Evolutionary conservation across 2,888 invertebrate genomes (phyloP), one percentile per base, ranked within the genome.

Genomic region (Drosophila pegasa): DNA sequence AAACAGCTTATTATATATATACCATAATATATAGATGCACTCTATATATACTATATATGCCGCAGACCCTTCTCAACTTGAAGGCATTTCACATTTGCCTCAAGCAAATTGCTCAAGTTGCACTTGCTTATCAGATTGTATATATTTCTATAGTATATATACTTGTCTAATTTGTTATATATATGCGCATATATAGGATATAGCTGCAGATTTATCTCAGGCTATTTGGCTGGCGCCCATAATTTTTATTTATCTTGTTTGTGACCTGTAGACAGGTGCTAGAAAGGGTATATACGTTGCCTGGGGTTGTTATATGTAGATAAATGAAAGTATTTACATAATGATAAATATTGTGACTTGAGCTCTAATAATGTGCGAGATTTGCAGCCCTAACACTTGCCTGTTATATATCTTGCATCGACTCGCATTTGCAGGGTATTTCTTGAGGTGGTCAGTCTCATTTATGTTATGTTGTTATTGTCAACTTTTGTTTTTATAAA

Each of bases 401-500:
- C 25, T 31, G 31, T 31, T 31, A 7, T 31, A 10, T 31, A 8
- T n/a, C n/a, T n/a, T n/a, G n/a, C n/a, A n/a, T n/a, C n/a, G n/a
- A n/a, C n/a, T n/a, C n/a, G n/a, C n/a, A n/a, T n/a, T n/a, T n/a
- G n/a, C n/a, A 74, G 58, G 41, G 69, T 64, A 74, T 64, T 7
- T 1, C 4, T 10, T 12, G n/a, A 29, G 25, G 12, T 65, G 12
- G 9, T 9, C 18, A 20, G 31, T 4, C 14, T 14, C 20, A 8
- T 31, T 51, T 62, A 2, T 16, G 5, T 33, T 33, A 25, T 45
- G n/a, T 27, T 45, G 43, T 27, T 33, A 20, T 47, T 66, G 57
- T 27, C 29, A 58, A 71, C 70, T 74, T 70, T 74, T 67, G 45
- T 59, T 70, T 63, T 60, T 57, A 20, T 41, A 25, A 48, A 60